Conservation (phyloP, 2,797 vertebrate species). For the Phylloscopus collybita region DNA sequence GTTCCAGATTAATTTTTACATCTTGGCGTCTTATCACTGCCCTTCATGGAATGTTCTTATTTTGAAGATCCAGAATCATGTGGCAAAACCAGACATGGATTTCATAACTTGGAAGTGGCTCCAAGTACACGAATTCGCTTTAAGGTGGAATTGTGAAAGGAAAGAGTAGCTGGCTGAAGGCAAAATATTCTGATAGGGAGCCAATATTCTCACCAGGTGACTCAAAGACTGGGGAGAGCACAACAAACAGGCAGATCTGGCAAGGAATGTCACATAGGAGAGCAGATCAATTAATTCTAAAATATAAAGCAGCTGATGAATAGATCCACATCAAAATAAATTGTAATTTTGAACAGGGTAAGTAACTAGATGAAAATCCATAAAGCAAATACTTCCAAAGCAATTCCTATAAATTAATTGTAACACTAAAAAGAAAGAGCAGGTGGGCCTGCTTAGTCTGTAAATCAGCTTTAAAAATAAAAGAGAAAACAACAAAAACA, state of each 20-base stretch:
- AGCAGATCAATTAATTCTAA: not conserved
- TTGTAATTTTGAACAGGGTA: not conserved
- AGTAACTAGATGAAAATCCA: not conserved
- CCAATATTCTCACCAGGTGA: not conserved
- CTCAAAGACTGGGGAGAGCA: not conserved
- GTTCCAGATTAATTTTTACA: constrained; percentile 24
- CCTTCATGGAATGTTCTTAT: not conserved
- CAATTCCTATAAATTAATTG: not conserved
- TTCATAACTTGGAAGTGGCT: not conserved
- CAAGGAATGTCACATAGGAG: not conserved
- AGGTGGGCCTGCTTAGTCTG: not conserved
- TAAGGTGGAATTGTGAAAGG: not conserved
- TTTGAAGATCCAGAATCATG: not conserved
- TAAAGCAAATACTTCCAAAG: not conserved
- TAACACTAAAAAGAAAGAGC: not conserved
- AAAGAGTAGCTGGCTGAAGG: not conserved
- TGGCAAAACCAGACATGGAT: not conserved
- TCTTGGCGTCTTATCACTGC: not conserved
- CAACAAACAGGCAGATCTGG: not conserved
- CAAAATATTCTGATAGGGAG: not conserved
- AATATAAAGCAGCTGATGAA: not conserved
- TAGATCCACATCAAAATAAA: not conserved
- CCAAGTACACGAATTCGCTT: not conserved
- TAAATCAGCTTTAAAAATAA: not conserved
- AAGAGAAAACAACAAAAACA: not conserved